Evolutionary conservation across 2,797 vertebrate species (phyloP).

Genomic region (Syndactyla subalaris): DNA sequence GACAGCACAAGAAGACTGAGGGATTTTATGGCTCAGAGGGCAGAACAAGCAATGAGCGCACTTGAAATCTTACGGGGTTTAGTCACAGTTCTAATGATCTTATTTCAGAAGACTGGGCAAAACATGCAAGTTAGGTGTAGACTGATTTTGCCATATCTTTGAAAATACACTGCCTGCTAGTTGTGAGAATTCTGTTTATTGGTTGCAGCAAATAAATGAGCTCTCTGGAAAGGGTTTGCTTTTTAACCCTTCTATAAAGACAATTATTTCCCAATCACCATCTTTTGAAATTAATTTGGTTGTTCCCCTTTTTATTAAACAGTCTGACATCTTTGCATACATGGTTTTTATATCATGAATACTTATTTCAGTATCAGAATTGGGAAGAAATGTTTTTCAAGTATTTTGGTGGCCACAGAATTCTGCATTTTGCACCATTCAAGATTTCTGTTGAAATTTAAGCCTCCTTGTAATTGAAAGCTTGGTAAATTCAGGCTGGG

Average conservation of each 20-base stretch:
- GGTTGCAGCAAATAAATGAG: not conserved
- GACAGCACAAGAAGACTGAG: not conserved
- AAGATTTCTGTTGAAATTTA: not conserved
- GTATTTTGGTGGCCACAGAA: not conserved
- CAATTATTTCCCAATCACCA: not conserved
- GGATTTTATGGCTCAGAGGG: not conserved
- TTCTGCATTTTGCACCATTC: accelerated
- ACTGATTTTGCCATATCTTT: not conserved
- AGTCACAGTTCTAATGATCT: not conserved
- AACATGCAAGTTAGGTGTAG: not conserved
- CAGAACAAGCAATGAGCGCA: not conserved
- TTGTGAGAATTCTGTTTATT: not conserved
- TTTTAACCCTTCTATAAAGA: not conserved
- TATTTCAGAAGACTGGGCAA: not conserved
- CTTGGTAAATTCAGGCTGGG: not conserved
- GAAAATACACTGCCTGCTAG: not conserved
- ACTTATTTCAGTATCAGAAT: not conserved
- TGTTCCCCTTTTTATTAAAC: not conserved
- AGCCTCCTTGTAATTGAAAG: not conserved
- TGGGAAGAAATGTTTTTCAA: not conserved
- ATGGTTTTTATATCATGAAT: not conserved
- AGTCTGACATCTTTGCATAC: not conserved
- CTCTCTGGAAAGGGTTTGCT: not conserved
- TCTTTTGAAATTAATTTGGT: not conserved
- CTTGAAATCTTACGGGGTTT: not conserved